Conservation (phyloP, 2,888 invertebrate species). For the Meliscaeva auricollis region DNA sequence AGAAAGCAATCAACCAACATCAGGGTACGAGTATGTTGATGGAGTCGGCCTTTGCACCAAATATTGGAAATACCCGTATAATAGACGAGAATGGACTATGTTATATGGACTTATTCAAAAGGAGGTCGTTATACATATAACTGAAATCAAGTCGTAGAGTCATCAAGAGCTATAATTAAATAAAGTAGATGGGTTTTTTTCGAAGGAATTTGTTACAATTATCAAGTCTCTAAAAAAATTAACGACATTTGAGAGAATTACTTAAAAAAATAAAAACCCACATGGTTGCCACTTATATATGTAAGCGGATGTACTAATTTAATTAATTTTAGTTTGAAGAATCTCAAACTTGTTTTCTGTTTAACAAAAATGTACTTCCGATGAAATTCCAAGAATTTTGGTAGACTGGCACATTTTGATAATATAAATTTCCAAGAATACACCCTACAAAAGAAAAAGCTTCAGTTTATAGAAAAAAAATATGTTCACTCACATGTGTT, state of each 20-base stretch:
- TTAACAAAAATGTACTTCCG: no score
- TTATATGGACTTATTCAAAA: background rate
- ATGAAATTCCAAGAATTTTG: no score
- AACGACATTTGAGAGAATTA: no score
- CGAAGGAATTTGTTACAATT: no score
- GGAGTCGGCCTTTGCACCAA: slow-evolving; percentile 23
- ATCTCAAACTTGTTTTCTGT: background rate
- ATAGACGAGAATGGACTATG: slow-evolving; percentile 6
- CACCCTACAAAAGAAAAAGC: no score
- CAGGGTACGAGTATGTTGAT: slow-evolving; percentile 48
- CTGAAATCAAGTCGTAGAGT: background rate
- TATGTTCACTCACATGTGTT: no score
- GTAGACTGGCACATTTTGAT: no score
- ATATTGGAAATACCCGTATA: slow-evolving; percentile 44
- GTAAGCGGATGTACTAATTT: background rate
- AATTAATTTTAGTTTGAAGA: no score
- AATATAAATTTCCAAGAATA: no score
- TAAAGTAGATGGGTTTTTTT: background rate
- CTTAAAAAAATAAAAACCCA: background rate
- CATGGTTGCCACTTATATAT: background rate
- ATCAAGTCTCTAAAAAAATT: background rate
- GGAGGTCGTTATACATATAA: background rate
- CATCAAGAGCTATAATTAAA: slow-evolving; percentile 1
- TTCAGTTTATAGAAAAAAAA: no score
- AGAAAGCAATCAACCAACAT: slow-evolving; percentile 54